A percentile compares a stretch with the other conserved stretches of the same genome.
Conservation (phyloP, 2,797 vertebrate species). For the Clarias fuscus region DNA sequence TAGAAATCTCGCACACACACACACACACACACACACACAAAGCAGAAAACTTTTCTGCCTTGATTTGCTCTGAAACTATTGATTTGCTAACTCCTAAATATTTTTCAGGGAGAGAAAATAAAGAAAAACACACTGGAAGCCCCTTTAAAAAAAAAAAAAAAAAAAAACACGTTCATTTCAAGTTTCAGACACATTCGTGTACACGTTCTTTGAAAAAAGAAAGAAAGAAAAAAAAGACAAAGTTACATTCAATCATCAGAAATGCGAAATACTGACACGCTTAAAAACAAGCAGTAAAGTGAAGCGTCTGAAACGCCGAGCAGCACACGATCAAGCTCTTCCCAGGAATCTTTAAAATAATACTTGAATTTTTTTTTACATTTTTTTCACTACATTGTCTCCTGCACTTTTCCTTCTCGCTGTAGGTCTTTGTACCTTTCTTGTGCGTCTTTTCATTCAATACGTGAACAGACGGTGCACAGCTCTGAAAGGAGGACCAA, state of each 20-base stretch:
- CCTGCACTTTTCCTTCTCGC: neutral
- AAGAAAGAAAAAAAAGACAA: neutral
- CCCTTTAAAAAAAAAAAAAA: too few relatives aligned
- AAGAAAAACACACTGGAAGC: neutral
- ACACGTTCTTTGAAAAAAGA: neutral
- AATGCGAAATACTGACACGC: neutral
- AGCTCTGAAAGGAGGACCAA: neutral
- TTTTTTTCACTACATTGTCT: neutral
- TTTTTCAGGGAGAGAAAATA: slow-evolving; percentile 10
- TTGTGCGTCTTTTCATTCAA: neutral
- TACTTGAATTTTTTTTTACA: too few relatives aligned
- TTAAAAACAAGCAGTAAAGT: neutral
- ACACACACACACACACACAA: slow-evolving; percentile 5
- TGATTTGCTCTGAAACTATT: slow-evolving; percentile 19
- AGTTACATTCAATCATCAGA: neutral
- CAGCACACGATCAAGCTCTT: neutral
- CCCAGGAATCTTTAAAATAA: neutral
- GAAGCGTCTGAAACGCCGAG: neutral
- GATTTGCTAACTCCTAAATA: neutral
- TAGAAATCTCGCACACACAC: slow-evolving; percentile 5
- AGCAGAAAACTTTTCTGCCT: slow-evolving; percentile 16
- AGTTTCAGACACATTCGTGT: slow-evolving; percentile 14
- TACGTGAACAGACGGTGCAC: neutral
- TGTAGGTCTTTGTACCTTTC: neutral
- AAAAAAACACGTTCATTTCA: neutral